Evolutionary conservation across 23 tunicate genomes (phyloP), one percentile per base, ranked within the genome.

Genomic region (Clavelina lepadiformis): DNA sequence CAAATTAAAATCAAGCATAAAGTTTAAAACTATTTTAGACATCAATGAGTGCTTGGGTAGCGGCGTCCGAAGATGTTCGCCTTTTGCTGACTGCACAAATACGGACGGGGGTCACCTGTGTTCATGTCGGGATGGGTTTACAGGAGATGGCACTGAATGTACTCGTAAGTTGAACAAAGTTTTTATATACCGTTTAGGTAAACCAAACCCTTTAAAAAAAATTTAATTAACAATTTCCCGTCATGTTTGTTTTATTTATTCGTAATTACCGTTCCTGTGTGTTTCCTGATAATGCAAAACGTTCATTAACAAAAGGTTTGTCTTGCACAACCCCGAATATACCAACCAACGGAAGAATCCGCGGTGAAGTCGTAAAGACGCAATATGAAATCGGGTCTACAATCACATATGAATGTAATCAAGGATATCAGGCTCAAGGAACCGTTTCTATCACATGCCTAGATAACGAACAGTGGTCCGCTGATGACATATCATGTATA

Each of bases 391-490:
- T 63, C 20, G 26, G 38, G 3, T 36, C 50, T 5, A 36, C 50
- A 8, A 8, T 63, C 3, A 36, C 65, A n/a, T 83, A 78, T 26
- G 35, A 59, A 15, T 83, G 92, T 65, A 58, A 75, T 31, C 36
- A 46, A 15, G 92, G 92, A 5, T 83, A 30, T 33, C 34, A 28
- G 31, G 36, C 75, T 47, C 46, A 25, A 1, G 92, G 92, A 2
- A 35, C 32, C 22, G 61, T 56, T 0, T 33, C 35, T 7, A 46
- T 34, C 1, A 67, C 72, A 2, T 83, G 92, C 31, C 33, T 50
- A 38, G 53, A 23, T 13, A 28, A 61, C n/a, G 62, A 71, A 0
- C 34, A 50, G 31, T 83, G 92, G 92, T 31, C 71, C 11, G 57
- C 69, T 3, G 28, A 34, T 36, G 50, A 63, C 21, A 71, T 77